Evolutionary conservation across 37 sponge, comb jelly and placozoan species (phyloP), one percentile per base, ranked within the genome.

Genomic region (Crambe crambe): DNA sequence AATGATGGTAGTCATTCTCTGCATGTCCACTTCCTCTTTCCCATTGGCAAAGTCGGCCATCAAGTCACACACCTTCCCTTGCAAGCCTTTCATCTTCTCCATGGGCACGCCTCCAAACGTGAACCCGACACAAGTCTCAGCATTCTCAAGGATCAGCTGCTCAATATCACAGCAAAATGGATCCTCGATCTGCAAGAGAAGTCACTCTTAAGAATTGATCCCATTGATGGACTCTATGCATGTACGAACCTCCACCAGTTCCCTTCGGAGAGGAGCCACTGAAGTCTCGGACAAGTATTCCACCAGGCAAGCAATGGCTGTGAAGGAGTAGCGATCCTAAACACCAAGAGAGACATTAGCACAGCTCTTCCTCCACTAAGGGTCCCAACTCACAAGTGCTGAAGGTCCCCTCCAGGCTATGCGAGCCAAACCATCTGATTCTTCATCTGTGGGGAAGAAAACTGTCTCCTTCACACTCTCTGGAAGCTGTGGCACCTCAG

Each of bases 211-310:
- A 47, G 51, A 12, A 47, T 47, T 15, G 12, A n/a, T n/a, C n/a
- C n/a, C n/a, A n/a, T n/a, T n/a, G n/a, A n/a, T n/a, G n/a, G n/a
- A 47, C 51, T 15, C 51, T 25, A 78, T 9, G 54, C 68, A 23
- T 42, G 6, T 8, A 35, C 71, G 44, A 42, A 83, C 81, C 66
- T 83, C 84, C 0, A 97, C 91, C 76, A 97, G 67, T 1, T 80
- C 84, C 25, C 76, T 56, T 72, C 93, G 96, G 36, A 97, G 82
- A 35, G 98, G 98, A 44, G 98, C 91, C n/a, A 90, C 98, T 18
- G 98, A 78, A 30, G 93, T 93, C 58, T 88, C 85, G 30, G 86
- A 79, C 39, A 97, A 76, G 72, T 97, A 97, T 63, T 90, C 83
- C 42, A 90, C 10, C 2, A 96, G 34, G 0, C 78, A 31, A 15